Percentiles rank a stretch among this genome's conserved stretches.
phyloP scores from a whole-genome alignment of 2,797 vertebrate genomes.

The Chloroceryle amazona region DNA sequence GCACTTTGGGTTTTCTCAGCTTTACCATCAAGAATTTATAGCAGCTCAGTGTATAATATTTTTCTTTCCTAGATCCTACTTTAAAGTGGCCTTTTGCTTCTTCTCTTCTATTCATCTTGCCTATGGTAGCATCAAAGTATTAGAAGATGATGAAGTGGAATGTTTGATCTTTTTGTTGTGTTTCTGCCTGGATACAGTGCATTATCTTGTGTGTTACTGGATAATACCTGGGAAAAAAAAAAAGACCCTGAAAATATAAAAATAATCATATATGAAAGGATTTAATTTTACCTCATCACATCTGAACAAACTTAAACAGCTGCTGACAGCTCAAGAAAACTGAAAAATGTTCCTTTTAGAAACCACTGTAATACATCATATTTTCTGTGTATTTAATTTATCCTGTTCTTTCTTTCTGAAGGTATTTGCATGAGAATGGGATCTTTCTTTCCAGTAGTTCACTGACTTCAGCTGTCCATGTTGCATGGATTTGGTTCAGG shows the following conservation, averaged over 20 bases:
- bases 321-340: constrained; percentile 44
- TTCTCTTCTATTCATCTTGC: constrained; percentile 48
- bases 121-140: constrained; percentile 41
- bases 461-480: background rate
- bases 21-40: constrained; percentile 30
- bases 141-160: constrained; percentile 62
- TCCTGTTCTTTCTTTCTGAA: constrained; percentile 16
- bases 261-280: constrained; percentile 47
- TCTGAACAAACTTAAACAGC: constrained; percentile 54
- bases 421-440: constrained; percentile 6
- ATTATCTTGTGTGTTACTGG: constrained; percentile 2
- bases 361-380: background rate
- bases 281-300: constrained; percentile 51
- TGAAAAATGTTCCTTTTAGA: constrained; percentile 7
- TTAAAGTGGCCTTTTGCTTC: constrained; percentile 17
- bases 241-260: constrained; percentile 47
- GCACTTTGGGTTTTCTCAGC: background rate
- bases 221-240: background rate
- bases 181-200: constrained; percentile 38
- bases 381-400: constrained; percentile 12
- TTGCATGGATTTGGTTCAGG: background rate
- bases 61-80: constrained; percentile 43
- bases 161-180: constrained; percentile 60
- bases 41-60: constrained; percentile 4
- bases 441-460: background rate